Conservation (phyloP, 2,797 vertebrate genomes). For the Syncerus caffer region DNA sequence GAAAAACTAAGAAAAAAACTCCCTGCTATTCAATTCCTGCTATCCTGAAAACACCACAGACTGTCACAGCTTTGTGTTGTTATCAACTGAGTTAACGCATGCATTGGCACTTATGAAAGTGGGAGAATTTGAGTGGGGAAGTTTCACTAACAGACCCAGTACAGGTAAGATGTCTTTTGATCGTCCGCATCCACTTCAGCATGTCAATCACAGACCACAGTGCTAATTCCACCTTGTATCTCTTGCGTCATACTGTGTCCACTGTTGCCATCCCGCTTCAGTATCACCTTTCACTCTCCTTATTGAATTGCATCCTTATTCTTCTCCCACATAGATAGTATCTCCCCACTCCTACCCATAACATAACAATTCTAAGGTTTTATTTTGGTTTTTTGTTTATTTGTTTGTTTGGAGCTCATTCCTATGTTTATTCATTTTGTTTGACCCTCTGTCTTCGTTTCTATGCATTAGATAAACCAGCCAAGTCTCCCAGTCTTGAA, state of each 20-base stretch:
- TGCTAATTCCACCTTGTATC: not conserved
- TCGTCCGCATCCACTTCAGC: not conserved
- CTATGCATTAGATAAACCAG: not conserved
- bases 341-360: not conserved
- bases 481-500: not conserved
- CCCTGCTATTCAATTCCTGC: not conserved
- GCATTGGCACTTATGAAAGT: not conserved
- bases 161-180: not conserved
- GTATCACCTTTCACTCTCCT: not conserved
- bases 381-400: not conserved
- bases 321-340: not conserved
- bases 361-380: not conserved
- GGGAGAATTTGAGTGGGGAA: not conserved
- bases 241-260: not conserved
- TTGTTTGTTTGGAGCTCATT: not conserved
- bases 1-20: not conserved
- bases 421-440: not conserved
- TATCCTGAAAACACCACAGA: not conserved
- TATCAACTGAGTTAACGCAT: not conserved
- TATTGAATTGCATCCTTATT: not conserved
- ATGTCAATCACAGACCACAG: not conserved
- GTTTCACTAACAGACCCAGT: not conserved
- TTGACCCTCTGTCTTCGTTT: not conserved
- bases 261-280: not conserved
- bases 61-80: not conserved